phyloP scores from a whole-genome alignment of 2,797 vertebrate genomes.

The Bovichtus variegatus region DNA sequence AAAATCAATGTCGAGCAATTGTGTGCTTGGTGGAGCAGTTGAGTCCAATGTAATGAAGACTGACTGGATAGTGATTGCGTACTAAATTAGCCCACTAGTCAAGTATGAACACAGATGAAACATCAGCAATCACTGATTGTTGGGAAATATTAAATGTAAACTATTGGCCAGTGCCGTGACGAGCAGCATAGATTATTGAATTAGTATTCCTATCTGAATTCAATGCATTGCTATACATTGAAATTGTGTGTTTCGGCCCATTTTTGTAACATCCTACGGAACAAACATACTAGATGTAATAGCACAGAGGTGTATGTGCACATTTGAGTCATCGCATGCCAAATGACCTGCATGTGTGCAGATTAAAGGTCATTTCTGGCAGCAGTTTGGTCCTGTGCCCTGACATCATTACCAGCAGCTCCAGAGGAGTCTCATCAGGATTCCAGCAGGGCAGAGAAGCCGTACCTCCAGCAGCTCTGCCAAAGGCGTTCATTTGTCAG shows the following conservation, averaged over 20 bases:
- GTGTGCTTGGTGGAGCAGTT: slow-evolving; percentile 71
- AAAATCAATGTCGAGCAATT: slow-evolving; percentile 78
- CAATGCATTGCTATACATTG: neutral
- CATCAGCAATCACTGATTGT: slow-evolving; percentile 19
- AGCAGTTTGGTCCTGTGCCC: slow-evolving; percentile 70
- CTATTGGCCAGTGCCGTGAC: neutral
- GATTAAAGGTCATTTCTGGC: slow-evolving; percentile 76
- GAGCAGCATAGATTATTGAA: slow-evolving; percentile 16
- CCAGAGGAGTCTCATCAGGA: slow-evolving; percentile 77
- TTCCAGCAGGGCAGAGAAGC: slow-evolving; percentile 74
- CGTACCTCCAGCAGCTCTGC: slow-evolving; percentile 77
- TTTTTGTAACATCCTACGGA: slow-evolving; percentile 8
- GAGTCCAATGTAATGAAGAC: slow-evolving; percentile 76
- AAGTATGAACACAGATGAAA: slow-evolving; percentile 61
- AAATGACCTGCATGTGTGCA: slow-evolving; percentile 61
- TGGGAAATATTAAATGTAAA: slow-evolving; percentile 36
- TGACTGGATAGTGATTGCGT: slow-evolving; percentile 71
- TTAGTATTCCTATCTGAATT: neutral
- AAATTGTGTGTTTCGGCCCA: neutral
- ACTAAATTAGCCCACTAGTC: slow-evolving; percentile 60
- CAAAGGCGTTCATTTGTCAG: slow-evolving; percentile 86
- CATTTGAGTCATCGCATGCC: slow-evolving; percentile 38
- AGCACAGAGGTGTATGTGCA: slow-evolving; percentile 28
- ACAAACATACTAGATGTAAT: slow-evolving; percentile 22
- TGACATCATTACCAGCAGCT: slow-evolving; percentile 74